Percentiles rank a stretch among this genome's conserved stretches.
Conservation (phyloP, 2,113 vertebrate genomes). For the Dolichallabes microphthalmus region DNA sequence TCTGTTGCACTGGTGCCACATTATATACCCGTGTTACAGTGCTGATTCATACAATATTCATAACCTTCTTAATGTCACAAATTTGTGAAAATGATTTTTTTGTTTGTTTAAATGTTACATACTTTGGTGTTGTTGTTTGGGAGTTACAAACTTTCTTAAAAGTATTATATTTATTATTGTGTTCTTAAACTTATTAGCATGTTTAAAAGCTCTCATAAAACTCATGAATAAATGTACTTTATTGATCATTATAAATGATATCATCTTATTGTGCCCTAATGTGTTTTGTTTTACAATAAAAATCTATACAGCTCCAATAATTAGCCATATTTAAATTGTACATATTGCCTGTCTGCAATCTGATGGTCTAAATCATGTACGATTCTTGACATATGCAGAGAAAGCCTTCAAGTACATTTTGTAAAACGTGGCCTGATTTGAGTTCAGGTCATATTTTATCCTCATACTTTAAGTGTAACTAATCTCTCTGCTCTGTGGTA, state of each 20-base stretch:
- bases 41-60: neutral
- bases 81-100: neutral
- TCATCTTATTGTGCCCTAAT: neutral
- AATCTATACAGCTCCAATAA: neutral
- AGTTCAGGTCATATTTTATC: neutral
- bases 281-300: neutral
- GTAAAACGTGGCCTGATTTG: neutral
- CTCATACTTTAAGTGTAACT: neutral
- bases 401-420: neutral
- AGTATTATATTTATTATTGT: neutral
- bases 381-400: neutral
- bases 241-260: neutral
- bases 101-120: too few species aligned
- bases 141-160: neutral
- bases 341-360: neutral
- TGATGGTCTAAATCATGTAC: neutral
- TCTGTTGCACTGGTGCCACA: neutral
- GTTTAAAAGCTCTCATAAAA: neutral
- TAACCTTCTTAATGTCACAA: neutral
- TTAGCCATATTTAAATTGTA: neutral
- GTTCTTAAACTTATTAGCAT: neutral
- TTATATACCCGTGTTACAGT: neutral
- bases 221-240: neutral
- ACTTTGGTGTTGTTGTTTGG: too few species aligned
- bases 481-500: neutral